Evolutionary conservation across 2,888 invertebrate genomes (phyloP), one percentile per base, ranked within the genome.

Genomic region (Dione vanillae): DNA sequence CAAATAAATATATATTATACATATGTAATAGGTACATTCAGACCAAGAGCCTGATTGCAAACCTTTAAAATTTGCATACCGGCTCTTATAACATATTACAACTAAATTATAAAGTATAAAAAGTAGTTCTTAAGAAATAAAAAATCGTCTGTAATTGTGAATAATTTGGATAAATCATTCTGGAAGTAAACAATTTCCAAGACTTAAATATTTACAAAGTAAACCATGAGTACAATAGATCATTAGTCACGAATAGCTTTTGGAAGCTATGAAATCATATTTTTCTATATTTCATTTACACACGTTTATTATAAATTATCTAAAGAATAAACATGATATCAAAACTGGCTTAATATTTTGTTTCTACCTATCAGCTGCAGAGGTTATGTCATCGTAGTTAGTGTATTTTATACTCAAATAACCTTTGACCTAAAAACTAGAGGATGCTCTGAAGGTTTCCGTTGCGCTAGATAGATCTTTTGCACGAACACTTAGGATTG

Each of bases 191-290:
- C 20, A 43, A 45, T 45, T 59, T 45, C 27, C 27, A 43, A 27
- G 27, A 61, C 43, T 43, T 27, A 61, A 61, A 61, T 61, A 45
- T 10, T 61, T 61, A 61, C n/a, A 61, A 61, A 14, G 45, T 61
- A 61, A 61, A 61, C 59, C 43, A 2, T 27, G 10, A 43, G 43
- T 20, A 59, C 27, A 61, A 61, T 61, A 61, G 27, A n/a, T 61
- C 43, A 10, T 61, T 61, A 43, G 27, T 45, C 59, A 61, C 27
- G 59, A 43, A 61, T 10, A 7, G 20, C 1, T 61, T 54, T 61
- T 45, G n/a, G 43, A 45, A 45, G 27, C 43, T 20, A 45, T 61
- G 8, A 20, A 61, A 59, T 27, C 11, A 37, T 27, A 61, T 43
- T 61, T 61, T 43, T n/a, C 8, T n/a, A 14, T 59, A 59, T 43